Percentiles rank a stretch among this genome's conserved stretches.
These are phyloP conservation scores for Callorhinus ursinus DNA, from an alignment of 2,113 vertebrate species.

Conservation along the genomic window DNA sequence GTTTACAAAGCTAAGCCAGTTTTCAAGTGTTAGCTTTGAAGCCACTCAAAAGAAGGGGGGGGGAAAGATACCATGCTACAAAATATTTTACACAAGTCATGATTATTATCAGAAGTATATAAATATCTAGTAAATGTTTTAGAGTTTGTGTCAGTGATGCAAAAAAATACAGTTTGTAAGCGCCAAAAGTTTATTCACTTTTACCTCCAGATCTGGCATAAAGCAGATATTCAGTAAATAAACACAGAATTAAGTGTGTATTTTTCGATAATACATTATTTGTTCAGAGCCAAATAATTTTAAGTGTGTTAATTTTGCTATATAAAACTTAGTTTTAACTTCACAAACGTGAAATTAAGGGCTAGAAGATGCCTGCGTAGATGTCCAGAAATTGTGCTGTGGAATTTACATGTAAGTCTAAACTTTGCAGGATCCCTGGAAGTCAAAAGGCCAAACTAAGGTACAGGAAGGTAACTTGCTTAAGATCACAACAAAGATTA, in stretches of 20 bases:
- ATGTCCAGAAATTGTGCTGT: neutral
- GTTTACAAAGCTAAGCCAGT: neutral
- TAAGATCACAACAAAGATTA: neutral
- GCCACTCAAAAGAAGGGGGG: neutral
- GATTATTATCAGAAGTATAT: neutral
- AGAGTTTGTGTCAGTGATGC: neutral
- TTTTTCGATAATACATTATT: neutral
- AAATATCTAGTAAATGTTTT: neutral
- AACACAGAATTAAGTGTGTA: neutral
- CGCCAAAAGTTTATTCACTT: neutral
- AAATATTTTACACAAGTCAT: conserved; percentile 39
- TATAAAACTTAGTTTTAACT: neutral
- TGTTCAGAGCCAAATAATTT: conserved; percentile 4
- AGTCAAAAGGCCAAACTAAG: neutral
- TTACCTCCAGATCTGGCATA: neutral
- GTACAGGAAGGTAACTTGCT: neutral
- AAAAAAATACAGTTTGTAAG: neutral
- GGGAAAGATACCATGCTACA: neutral
- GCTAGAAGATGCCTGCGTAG: neutral
- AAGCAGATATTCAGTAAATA: neutral
- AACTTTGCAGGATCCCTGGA: neutral
- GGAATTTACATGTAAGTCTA: neutral
- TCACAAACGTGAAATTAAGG: neutral
- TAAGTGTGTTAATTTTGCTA: neutral
- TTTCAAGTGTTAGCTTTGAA: conserved; percentile 26